A percentile compares a stretch with the other conserved stretches of the same genome.
phyloP scores from a whole-genome alignment of 2,888 invertebrate genomes.

The Drosophila limbata region DNA sequence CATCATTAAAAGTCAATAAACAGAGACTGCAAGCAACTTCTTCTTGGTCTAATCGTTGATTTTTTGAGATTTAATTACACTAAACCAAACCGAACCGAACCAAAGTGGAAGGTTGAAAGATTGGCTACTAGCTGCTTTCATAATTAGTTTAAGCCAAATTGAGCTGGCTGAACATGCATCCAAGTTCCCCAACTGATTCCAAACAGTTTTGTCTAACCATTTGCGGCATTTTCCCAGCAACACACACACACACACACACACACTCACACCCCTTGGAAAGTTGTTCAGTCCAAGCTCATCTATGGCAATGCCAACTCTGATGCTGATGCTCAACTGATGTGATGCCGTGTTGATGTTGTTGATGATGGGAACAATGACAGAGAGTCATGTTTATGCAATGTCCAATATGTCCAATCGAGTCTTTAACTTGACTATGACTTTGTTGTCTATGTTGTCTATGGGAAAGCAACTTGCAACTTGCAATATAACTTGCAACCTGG shows the following conservation, averaged over 20 bases:
- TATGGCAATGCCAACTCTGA: slow-evolving; percentile 54
- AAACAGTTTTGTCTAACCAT: slow-evolving; percentile 59
- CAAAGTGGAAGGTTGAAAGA: slow-evolving; percentile 6
- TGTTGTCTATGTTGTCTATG: slow-evolving; percentile 3
- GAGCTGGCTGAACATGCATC: slow-evolving; percentile 35
- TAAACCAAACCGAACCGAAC: slow-evolving; percentile 31
- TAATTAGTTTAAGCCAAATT: slow-evolving; percentile 71
- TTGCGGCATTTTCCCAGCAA: slow-evolving; percentile 73
- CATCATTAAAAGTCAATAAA: slow-evolving; percentile 79
- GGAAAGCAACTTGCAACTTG: slow-evolving; percentile 43
- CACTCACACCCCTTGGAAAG: slow-evolving; percentile 54
- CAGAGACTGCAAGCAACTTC: slow-evolving; percentile 46
- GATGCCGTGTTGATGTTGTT: slow-evolving; percentile 16
- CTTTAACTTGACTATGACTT: slow-evolving; percentile 37
- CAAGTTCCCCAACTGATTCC: slow-evolving; percentile 38
- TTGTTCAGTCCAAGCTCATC: slow-evolving; percentile 53
- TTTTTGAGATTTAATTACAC: slow-evolving; percentile 55
- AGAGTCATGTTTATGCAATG: slow-evolving; percentile 73
- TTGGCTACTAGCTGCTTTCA: slow-evolving; percentile 61
- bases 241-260: too few species aligned
- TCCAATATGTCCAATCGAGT: slow-evolving; percentile 63
- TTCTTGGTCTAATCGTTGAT: slow-evolving; percentile 56
- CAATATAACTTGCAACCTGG: slow-evolving; percentile 27
- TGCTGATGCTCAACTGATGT: slow-evolving; percentile 19
- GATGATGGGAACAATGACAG: slow-evolving; percentile 66